Evolutionary conservation across 2,888 invertebrate genomes (phyloP).

Genomic region (Eupeodes luniger): DNA sequence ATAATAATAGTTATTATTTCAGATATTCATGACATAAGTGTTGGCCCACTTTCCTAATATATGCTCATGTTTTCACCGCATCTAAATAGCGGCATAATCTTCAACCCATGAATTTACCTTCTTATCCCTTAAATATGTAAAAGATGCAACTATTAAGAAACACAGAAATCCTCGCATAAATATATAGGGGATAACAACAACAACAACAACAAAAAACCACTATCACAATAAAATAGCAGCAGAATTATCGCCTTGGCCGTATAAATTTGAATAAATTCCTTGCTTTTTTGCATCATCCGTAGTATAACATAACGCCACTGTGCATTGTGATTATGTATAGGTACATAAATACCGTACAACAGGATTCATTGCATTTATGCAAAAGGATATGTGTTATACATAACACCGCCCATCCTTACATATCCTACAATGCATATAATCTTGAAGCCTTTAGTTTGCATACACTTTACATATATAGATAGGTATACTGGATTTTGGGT

Average conservation of each 20-base stretch:
- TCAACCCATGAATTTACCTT: neutral
- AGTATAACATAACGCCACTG: neutral
- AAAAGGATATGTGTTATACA: neutral
- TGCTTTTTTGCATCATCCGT: neutral
- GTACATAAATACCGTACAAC: neutral
- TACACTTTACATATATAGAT: neutral
- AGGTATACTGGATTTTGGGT: neutral
- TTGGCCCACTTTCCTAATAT: too few relatives aligned
- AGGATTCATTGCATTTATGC: neutral
- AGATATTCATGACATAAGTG: too few relatives aligned
- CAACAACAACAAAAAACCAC: neutral
- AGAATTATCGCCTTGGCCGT: constrained; percentile 7
- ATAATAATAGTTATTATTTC: too few relatives aligned
- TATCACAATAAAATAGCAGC: neutral
- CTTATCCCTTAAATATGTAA: neutral
- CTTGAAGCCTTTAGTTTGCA: neutral
- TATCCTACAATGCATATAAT: neutral
- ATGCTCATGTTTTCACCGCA: too few relatives aligned
- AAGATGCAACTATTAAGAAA: neutral
- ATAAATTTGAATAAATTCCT: constrained; percentile 13
- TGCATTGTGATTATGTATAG: too few relatives aligned
- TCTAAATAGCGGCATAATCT: neutral
- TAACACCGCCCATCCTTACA: neutral
- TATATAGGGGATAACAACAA: neutral
- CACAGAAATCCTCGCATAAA: neutral